A percentile compares a stretch with the other conserved stretches of the same genome.
Evolutionary conservation across 1,140 invertebrate genomes (phyloP).

Genomic region (Tetragonula clypearis): DNA sequence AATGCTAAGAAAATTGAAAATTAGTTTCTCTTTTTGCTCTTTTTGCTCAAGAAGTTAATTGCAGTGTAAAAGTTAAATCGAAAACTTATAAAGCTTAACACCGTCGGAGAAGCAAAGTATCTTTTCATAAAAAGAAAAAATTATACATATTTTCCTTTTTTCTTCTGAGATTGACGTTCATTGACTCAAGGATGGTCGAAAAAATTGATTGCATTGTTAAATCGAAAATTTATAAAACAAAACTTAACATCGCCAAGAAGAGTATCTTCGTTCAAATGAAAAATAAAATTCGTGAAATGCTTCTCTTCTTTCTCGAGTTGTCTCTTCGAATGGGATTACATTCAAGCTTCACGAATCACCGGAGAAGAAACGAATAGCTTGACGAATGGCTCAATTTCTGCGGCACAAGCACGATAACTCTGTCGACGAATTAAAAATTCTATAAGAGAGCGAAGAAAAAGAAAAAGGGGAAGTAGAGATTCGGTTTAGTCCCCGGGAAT

Average conservation of each 20-base stretch:
- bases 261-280: not conserved
- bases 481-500: slow-evolving; percentile 27
- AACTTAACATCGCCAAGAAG: not conserved
- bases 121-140: too few relatives aligned
- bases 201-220: not conserved
- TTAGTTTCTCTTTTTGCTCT: too few relatives aligned
- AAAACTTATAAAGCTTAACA: too few relatives aligned
- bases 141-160: too few relatives aligned
- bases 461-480: not conserved
- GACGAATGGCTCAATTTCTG: slow-evolving; percentile 29
- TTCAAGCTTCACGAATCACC: not conserved
- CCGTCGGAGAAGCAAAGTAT: too few relatives aligned
- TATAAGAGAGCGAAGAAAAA: not conserved
- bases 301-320: not conserved
- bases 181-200: not conserved
- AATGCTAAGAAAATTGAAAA: not conserved
- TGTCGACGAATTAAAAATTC: slow-evolving; percentile 49
- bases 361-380: not conserved
- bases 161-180: not conserved
- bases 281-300: not conserved
- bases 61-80: too few relatives aligned
- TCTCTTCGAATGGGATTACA: not conserved
- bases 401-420: slow-evolving; percentile 26
- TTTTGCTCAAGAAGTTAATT: too few relatives aligned
- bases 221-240: not conserved